A percentile compares a stretch with the other conserved stretches of the same genome.
These are phyloP conservation scores for Scaptomyza parva DNA, from an alignment of 2,888 invertebrate genomes.

Conservation along the genomic window DNA sequence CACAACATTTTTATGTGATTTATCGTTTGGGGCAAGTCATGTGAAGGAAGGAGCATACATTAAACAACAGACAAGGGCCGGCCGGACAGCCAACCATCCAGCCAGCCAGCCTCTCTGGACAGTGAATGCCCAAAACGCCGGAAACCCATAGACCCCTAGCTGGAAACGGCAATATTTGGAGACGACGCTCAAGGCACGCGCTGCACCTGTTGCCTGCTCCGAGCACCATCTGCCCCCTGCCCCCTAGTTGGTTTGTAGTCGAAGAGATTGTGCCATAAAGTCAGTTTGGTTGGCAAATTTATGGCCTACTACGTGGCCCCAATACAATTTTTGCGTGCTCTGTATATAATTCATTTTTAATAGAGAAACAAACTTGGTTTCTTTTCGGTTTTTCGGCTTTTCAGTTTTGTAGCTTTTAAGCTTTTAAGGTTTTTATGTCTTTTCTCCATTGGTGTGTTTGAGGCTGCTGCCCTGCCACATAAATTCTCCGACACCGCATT, in stretches of 20 bases:
- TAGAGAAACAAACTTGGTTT: constrained; percentile 68
- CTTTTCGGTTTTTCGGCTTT: constrained; percentile 22
- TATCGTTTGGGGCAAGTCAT: constrained; percentile 61
- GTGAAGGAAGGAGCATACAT: constrained; percentile 73
- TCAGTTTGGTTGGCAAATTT: constrained; percentile 74
- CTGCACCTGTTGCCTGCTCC: constrained; percentile 70
- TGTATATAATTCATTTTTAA: constrained; percentile 77
- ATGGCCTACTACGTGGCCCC: constrained; percentile 70
- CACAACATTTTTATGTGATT: constrained; percentile 72
- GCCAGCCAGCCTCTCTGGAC: constrained; percentile 77
- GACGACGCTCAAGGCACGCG: constrained; percentile 53
- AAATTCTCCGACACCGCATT: constrained; percentile 42
- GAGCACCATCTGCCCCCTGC: neutral
- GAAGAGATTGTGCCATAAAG: constrained; percentile 59
- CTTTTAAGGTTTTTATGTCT: neutral
- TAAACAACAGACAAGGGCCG: constrained; percentile 74
- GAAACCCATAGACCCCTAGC: constrained; percentile 45
- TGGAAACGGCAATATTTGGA: constrained; percentile 55
- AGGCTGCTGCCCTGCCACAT: constrained; percentile 38
- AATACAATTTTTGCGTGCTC: constrained; percentile 57
- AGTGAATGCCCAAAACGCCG: constrained; percentile 43
- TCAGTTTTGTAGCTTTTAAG: neutral
- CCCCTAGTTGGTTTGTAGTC: constrained; percentile 9
- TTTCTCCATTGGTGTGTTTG: constrained; percentile 1
- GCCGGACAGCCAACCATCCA: too few relatives aligned